Percentiles rank a stretch among this genome's conserved stretches.
These are phyloP conservation scores for Nymphalis urticae DNA, from an alignment of 2,888 invertebrate genomes.

Conservation along the genomic window DNA sequence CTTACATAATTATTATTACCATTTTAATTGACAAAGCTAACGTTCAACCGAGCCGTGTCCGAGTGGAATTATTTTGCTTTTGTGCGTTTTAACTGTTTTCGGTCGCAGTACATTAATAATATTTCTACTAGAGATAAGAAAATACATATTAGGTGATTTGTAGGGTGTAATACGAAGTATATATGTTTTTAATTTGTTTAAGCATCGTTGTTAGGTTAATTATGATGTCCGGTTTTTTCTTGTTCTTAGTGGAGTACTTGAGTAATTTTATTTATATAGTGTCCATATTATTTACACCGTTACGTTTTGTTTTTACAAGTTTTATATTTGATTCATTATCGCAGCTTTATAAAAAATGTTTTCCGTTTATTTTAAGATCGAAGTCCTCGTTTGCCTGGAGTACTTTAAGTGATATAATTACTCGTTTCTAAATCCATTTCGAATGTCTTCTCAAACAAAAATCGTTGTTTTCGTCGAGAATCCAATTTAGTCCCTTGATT, in stretches of 20 bases:
- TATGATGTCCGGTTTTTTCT: background rate
- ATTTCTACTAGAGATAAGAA: slow-evolving; percentile 30
- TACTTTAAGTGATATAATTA: slow-evolving; percentile 26
- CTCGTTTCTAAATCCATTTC: slow-evolving; percentile 25
- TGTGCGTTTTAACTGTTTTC: slow-evolving; percentile 33
- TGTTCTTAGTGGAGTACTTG: background rate
- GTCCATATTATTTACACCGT: background rate
- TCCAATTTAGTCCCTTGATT: slow-evolving; percentile 40
- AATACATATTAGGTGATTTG: slow-evolving; percentile 5
- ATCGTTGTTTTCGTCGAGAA: slow-evolving; percentile 36
- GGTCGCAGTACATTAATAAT: slow-evolving; percentile 34
- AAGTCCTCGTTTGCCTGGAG: background rate
- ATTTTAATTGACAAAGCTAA: slow-evolving; percentile 17
- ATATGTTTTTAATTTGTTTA: background rate
- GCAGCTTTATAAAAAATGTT: background rate
- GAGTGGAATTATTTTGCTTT: slow-evolving; percentile 17
- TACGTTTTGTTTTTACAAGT: background rate
- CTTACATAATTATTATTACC: slow-evolving; percentile 4
- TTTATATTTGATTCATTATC: background rate
- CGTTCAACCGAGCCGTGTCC: slow-evolving; percentile 17
- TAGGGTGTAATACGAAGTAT: slow-evolving; percentile 1
- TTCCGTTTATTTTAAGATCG: background rate
- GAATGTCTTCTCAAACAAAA: slow-evolving; percentile 29
- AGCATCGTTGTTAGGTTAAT: background rate
- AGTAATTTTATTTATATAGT: background rate